A percentile compares a stretch with the other conserved stretches of the same genome.
phyloP scores from a whole-genome alignment of 2,797 vertebrate genomes.

The Acanthiza pusilla region DNA sequence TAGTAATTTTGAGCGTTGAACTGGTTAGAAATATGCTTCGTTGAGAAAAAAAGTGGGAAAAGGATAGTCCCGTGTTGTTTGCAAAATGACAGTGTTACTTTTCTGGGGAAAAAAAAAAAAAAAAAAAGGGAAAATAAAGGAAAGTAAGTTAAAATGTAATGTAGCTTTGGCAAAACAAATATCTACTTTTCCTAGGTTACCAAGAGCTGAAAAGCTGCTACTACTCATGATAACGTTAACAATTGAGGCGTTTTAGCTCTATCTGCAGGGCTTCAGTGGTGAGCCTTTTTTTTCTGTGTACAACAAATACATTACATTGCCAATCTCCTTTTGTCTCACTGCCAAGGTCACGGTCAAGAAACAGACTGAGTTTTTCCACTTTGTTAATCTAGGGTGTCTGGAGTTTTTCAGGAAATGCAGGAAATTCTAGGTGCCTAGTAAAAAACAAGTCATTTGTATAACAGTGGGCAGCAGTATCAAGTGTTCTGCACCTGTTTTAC shows the following conservation, averaged over 20 bases:
- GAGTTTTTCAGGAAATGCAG: slow-evolving; percentile 43
- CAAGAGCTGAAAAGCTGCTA: background rate
- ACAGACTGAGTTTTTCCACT: slow-evolving; percentile 42
- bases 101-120: background rate
- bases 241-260: background rate
- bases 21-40: background rate
- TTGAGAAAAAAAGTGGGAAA: background rate
- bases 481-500: slow-evolving; percentile 59
- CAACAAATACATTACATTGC: slow-evolving; percentile 15
- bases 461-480: slow-evolving; percentile 42
- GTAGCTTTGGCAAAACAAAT: background rate
- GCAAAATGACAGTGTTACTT: background rate
- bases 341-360: slow-evolving; percentile 58
- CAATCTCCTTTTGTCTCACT: slow-evolving; percentile 40
- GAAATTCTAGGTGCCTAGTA: slow-evolving; percentile 30
- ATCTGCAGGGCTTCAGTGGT: background rate
- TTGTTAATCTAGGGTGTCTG: slow-evolving; percentile 39
- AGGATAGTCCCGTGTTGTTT: background rate
- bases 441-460: slow-evolving; percentile 54
- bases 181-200: background rate
- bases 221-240: background rate
- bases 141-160: background rate
- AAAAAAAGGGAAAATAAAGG: no score
- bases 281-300: background rate
- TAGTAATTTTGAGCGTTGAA: background rate